A percentile compares a stretch with the other conserved stretches of the same genome.
Conservation (phyloP, 2,888 invertebrate genomes). For the Dryocosmus kuriphilus region DNA sequence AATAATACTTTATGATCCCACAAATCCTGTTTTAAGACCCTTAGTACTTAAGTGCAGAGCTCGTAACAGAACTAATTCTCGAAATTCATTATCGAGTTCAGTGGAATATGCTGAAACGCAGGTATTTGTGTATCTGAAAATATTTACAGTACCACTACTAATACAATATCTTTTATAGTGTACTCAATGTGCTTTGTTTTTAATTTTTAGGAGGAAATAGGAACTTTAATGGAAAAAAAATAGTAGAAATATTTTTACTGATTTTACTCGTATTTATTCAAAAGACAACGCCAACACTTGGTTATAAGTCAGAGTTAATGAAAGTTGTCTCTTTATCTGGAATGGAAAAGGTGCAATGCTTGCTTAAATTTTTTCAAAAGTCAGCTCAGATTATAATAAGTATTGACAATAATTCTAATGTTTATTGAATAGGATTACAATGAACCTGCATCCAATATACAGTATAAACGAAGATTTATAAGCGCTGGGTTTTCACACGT, state of each 20-base stretch:
- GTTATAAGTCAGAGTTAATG: conserved; percentile 67
- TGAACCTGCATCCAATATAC: conserved; percentile 58
- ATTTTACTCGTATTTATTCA: conserved; percentile 77
- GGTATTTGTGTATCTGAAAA: conserved; percentile 59
- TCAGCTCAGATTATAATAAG: neutral
- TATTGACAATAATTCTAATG: neutral
- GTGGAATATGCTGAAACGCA: conserved; percentile 74
- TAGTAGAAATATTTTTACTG: conserved; percentile 79
- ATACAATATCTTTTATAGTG: neutral
- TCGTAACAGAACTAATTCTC: conserved; percentile 73
- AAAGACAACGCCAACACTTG: conserved; percentile 68
- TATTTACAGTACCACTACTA: neutral
- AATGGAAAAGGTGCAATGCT: conserved; percentile 64
- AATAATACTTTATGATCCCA: conserved; percentile 82
- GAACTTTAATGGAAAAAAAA: conserved; percentile 76
- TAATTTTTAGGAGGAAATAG: conserved; percentile 68
- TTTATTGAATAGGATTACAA: neutral
- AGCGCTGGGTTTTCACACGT: conserved; percentile 83
- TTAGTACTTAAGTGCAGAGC: conserved; percentile 75
- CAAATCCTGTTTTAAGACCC: conserved; percentile 79
- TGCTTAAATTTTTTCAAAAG: conserved; percentile 22
- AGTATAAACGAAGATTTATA: conserved; percentile 78
- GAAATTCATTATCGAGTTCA: conserved; percentile 79
- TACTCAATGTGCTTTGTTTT: neutral
- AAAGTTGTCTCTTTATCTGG: conserved; percentile 64